phyloP scores from a whole-genome alignment of 2,113 vertebrate species.

The Illadopsis cleaveri region DNA sequence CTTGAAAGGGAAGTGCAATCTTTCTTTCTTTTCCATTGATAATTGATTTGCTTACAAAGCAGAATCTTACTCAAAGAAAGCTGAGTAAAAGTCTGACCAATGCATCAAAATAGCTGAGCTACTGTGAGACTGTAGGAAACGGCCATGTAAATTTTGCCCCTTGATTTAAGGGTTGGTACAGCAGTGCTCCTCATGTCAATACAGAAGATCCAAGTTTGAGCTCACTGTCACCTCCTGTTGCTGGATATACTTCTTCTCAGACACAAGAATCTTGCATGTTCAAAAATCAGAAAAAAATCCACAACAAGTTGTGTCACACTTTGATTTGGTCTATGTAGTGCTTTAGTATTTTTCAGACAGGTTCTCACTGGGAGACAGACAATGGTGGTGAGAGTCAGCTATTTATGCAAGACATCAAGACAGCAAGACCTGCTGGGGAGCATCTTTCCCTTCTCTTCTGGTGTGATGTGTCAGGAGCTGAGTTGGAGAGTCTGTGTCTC shows the following conservation, averaged over 20 bases:
- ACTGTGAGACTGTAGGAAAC: background rate
- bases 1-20: background rate
- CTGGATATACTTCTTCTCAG: background rate
- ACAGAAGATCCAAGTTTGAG: background rate
- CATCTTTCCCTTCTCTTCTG: background rate
- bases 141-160: background rate
- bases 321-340: background rate
- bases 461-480: background rate
- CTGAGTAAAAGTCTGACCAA: background rate
- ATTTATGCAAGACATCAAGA: background rate
- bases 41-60: background rate
- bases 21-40: background rate
- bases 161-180: background rate
- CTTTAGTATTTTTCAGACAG: background rate
- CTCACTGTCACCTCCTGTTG: background rate
- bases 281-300: background rate
- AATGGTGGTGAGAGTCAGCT: background rate
- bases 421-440: background rate
- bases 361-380: background rate
- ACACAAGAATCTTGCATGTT: background rate
- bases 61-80: background rate
- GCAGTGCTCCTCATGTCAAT: background rate
- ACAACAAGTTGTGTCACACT: background rate
- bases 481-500: background rate
- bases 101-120: background rate